Percentiles rank a stretch among this genome's conserved stretches.
phyloP scores from a whole-genome alignment of 2,797 vertebrate genomes.

The Esox masquinongy region DNA sequence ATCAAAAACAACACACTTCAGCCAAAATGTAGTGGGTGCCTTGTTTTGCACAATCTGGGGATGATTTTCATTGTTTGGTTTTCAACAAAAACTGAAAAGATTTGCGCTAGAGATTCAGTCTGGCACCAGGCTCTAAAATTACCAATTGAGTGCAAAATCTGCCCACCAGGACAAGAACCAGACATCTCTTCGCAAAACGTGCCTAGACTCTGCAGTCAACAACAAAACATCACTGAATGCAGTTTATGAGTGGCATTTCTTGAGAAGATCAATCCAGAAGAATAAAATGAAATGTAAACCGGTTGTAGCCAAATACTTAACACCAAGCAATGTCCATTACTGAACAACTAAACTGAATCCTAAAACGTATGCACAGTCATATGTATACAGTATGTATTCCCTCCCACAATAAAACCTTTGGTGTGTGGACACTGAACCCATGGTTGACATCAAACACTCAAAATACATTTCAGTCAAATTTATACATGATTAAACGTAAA shows the following conservation, averaged over 20 bases:
- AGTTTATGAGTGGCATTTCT: not conserved
- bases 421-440: constrained; percentile 15
- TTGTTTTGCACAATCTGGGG: too few relatives aligned
- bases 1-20: not conserved
- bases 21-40: not conserved
- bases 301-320: not conserved
- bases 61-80: too few relatives aligned
- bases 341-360: constrained; percentile 4
- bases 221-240: not conserved
- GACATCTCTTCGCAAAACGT: too few relatives aligned
- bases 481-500: constrained; percentile 7
- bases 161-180: too few relatives aligned
- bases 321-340: not conserved
- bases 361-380: not conserved
- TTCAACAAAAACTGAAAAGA: too few relatives aligned
- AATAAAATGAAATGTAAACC: not conserved
- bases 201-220: not conserved
- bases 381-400: not conserved
- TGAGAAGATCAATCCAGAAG: not conserved
- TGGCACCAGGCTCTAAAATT: too few relatives aligned
- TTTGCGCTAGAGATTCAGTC: too few relatives aligned
- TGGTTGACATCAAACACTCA: not conserved
- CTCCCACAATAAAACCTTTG: constrained; percentile 9
- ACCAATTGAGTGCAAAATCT: too few relatives aligned
- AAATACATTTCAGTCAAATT: constrained; percentile 14